Percentiles rank a stretch among this genome's conserved stretches.
phyloP scores from a whole-genome alignment of 2,888 invertebrate genomes.

The Pseudococcus longispinus region DNA sequence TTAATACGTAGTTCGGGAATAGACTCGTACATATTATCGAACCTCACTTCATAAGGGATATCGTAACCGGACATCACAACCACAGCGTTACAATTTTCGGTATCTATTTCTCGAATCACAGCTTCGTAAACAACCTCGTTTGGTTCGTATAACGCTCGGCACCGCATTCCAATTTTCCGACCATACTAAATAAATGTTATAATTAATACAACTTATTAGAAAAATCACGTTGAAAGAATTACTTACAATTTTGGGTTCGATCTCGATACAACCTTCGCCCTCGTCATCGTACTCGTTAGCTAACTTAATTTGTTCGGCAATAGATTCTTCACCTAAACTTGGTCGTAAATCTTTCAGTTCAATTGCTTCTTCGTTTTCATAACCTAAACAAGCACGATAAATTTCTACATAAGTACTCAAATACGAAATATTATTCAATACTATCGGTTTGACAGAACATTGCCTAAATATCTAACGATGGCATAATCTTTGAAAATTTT shows the following conservation, averaged over 20 bases:
- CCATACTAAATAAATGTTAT: neutral
- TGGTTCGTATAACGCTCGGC: slow-evolving; percentile 15
- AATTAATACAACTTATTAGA: too few relatives aligned
- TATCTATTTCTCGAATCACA: neutral
- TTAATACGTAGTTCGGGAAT: slow-evolving; percentile 2
- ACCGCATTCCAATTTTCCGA: slow-evolving; percentile 36
- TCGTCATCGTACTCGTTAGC: neutral
- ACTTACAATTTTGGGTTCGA: neutral
- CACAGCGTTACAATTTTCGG: neutral
- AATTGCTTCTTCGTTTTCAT: slow-evolving; percentile 18
- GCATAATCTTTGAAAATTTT: slow-evolving; percentile 29
- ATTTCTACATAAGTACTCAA: too few relatives aligned
- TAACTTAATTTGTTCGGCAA: slow-evolving; percentile 1
- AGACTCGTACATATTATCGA: slow-evolving; percentile 33
- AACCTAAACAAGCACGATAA: neutral
- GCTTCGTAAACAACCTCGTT: slow-evolving; percentile 46
- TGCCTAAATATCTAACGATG: slow-evolving; percentile 28
- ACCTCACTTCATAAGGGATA: neutral
- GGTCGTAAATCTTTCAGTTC: neutral
- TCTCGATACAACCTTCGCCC: neutral
- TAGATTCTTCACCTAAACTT: slow-evolving; percentile 26
- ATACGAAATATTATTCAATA: too few relatives aligned
- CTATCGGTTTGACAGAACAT: too few relatives aligned
- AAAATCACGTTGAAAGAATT: neutral
- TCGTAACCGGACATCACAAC: slow-evolving; percentile 37